Conservation (phyloP, 2,888 invertebrate genomes). For the Neocrepidodera transversa region DNA sequence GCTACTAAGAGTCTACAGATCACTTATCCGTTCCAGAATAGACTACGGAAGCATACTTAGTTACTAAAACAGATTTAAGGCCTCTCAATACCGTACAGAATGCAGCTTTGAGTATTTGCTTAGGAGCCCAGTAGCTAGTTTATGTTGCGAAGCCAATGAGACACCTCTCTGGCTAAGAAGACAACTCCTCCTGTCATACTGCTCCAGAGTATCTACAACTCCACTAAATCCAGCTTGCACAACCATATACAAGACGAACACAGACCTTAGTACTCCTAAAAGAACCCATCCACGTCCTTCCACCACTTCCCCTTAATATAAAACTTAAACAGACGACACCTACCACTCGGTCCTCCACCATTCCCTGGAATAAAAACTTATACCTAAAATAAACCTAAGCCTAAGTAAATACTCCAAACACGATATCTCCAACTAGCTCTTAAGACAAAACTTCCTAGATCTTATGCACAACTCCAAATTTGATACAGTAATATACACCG, state of each 20-base stretch:
- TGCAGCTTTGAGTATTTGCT: constrained; percentile 9
- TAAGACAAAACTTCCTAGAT: constrained; percentile 2
- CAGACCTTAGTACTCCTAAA: no score
- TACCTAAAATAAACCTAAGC: background rate
- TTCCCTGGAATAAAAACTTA: background rate
- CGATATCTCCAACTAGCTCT: background rate
- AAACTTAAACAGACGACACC: background rate
- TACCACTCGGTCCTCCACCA: background rate
- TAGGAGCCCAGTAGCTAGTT: constrained; percentile 14
- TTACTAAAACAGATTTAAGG: constrained; percentile 3
- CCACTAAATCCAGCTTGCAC: background rate
- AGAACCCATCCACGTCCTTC: background rate
- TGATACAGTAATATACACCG: background rate
- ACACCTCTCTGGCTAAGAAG: constrained; percentile 3
- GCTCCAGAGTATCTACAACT: background rate
- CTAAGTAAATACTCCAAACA: background rate
- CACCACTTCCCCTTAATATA: background rate
- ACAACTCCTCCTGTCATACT: constrained; percentile 4
- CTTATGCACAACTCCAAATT: background rate
- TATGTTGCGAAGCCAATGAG: no score
- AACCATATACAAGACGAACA: background rate
- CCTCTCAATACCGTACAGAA: constrained; percentile 13
- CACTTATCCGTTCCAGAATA: constrained; percentile 7
- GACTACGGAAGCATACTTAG: constrained; percentile 10
- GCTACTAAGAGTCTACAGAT: constrained; percentile 16